Conservation (phyloP, 2,797 vertebrate genomes). For the Anniella stebbinsi region DNA sequence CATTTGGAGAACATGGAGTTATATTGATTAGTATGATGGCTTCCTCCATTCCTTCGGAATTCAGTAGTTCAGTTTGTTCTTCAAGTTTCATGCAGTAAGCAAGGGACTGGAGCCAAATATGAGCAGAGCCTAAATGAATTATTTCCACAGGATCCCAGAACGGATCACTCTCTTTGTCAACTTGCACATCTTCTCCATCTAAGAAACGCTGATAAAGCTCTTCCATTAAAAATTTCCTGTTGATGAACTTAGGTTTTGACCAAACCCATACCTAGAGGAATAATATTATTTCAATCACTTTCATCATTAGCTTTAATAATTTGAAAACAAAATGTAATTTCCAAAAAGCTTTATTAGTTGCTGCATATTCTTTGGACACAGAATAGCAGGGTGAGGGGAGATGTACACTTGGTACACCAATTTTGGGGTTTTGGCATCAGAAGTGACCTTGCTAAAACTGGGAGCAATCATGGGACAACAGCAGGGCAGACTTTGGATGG, state of each 20-base stretch:
- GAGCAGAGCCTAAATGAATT: constrained; percentile 87
- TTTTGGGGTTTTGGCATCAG: background rate
- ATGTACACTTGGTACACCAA: background rate
- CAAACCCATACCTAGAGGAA: constrained; percentile 89
- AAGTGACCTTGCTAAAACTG: too few relatives aligned
- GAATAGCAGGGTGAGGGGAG: background rate
- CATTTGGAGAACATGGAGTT: constrained; percentile 82
- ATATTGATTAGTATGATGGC: constrained; percentile 84
- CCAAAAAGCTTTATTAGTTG: background rate
- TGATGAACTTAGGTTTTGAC: constrained; percentile 92
- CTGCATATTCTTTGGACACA: background rate
- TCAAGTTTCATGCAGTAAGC: constrained; percentile 87
- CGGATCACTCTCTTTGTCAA: constrained; percentile 85
- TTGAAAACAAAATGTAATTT: background rate
- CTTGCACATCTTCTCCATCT: constrained; percentile 62
- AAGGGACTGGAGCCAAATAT: constrained; percentile 91
- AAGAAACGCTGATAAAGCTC: constrained; percentile 86
- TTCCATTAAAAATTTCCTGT: constrained; percentile 93
- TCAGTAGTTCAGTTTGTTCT: constrained; percentile 88
- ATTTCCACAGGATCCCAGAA: constrained; percentile 91
- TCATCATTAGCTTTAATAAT: background rate
- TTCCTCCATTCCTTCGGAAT: constrained; percentile 88
- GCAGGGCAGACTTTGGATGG: background rate
- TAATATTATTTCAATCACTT: background rate
- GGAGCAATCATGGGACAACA: background rate